Conservation (phyloP, 2,888 invertebrate genomes). For the Aporophyla nigra region DNA sequence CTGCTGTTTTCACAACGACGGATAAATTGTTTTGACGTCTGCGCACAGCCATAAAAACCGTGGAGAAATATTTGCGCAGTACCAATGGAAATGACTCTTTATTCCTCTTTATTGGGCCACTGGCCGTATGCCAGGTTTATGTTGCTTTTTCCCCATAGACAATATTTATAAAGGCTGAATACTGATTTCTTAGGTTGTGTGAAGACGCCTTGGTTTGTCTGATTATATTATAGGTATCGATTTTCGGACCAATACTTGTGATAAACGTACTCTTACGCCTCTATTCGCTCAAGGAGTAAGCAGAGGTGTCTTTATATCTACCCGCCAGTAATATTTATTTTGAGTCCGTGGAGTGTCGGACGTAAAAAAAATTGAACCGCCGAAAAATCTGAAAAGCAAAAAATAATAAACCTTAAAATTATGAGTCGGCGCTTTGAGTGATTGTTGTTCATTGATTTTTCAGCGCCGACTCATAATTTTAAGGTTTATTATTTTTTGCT, state of each 20-base stretch:
- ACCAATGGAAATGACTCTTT: conserved; percentile 35
- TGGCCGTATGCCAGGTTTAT: conserved; percentile 59
- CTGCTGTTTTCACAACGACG: not conserved
- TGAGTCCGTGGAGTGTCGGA: too few relatives aligned
- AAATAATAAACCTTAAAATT: too few relatives aligned
- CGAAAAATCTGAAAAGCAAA: too few relatives aligned
- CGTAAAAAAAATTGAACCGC: too few relatives aligned
- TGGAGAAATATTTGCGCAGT: conserved; percentile 19
- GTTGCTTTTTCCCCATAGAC: conserved; percentile 43
- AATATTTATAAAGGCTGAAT: conserved; percentile 49
- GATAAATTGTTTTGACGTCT: conserved; percentile 15
- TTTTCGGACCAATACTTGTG: not conserved
- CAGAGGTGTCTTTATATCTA: not conserved
- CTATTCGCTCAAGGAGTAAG: not conserved
- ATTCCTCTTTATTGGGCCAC: conserved; percentile 35
- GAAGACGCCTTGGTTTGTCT: conserved; percentile 23
- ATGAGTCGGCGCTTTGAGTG: too few relatives aligned
- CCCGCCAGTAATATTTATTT: not conserved
- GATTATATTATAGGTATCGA: not conserved
- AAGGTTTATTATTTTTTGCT: too few relatives aligned
- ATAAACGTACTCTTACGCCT: not conserved
- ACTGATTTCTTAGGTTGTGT: conserved; percentile 52
- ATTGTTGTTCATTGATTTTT: too few relatives aligned
- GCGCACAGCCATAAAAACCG: conserved; percentile 33
- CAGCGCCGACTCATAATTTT: too few relatives aligned